Conservation (phyloP, 2,797 vertebrate genomes). For the Salarias fasciatus region DNA sequence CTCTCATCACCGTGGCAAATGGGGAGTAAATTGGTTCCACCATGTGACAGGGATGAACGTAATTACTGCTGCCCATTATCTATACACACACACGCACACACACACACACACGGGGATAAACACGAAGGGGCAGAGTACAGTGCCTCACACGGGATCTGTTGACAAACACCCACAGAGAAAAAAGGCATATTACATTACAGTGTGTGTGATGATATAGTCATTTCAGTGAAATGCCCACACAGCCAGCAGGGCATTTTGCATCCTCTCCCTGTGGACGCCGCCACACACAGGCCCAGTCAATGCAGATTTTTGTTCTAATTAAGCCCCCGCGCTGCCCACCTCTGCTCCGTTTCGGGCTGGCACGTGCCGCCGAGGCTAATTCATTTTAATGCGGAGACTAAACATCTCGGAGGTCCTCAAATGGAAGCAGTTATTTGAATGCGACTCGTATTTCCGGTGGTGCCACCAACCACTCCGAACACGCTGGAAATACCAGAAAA, state of each 20-base stretch:
- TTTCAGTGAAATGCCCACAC: constrained; percentile 57
- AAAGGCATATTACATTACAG: constrained; percentile 41
- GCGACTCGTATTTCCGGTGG: constrained; percentile 41
- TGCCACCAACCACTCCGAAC: constrained; percentile 21
- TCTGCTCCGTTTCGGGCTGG: constrained; percentile 55
- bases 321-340: constrained; percentile 60
- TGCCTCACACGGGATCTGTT: constrained; percentile 22
- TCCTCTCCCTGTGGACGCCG: constrained; percentile 48
- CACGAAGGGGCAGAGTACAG: constrained; percentile 9
- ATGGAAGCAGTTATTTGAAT: constrained; percentile 32
- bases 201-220: constrained; percentile 38
- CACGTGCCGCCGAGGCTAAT: constrained; percentile 53
- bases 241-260: constrained; percentile 59
- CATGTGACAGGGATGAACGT: constrained; percentile 48
- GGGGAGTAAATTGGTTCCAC: constrained; percentile 40
- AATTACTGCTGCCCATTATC: constrained; percentile 61
- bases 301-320: constrained; percentile 64
- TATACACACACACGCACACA: background rate
- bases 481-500: constrained; percentile 64
- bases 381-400: constrained; percentile 44
- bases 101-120: constrained; percentile 33
- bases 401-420: background rate
- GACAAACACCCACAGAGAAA: constrained; percentile 33
- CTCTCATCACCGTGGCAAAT: constrained; percentile 28
- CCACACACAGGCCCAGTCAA: constrained; percentile 52